Base-by-base conservation (phyloP, 2,113 vertebrate genomes). In the Copsychus sechellarum region DNA sequence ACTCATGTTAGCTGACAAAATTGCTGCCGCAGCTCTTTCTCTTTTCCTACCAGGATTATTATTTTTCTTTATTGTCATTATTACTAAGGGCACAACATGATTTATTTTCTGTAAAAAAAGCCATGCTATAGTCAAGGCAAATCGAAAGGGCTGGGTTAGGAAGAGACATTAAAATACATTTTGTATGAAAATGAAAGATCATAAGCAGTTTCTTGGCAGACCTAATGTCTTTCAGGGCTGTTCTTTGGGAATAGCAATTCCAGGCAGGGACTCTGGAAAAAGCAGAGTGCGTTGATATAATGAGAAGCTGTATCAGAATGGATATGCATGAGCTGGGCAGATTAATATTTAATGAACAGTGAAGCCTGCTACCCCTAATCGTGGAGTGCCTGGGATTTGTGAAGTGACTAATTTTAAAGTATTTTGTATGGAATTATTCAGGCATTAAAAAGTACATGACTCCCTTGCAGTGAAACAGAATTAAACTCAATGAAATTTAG, bases 261-360 rank as follows among this genome's bases (percentile, higher is more conserved):
- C 86, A 94, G 64, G 76, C 92, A 90, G 69, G 67, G 86, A 78
- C 38, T 81, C n/a, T 83, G 81, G 88, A 64, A 88, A 81, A 90
- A 90, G 65, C 11, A 54, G 34, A 86, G 34, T 73, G 66, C 0
- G 0, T n/a, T 84, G 82, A 58, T 67, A 36, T 83, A 97, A 94
- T 62, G 77, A 96, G 76, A 88, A 40, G 48, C 36, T 66, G 40
- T 71, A 70, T 81, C 47, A 77, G 71, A 60, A 81, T 93, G 88
- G 95, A 77, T 94, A 84, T 92, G 83, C 73, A 81, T 57, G 81
- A 97, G 61, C 38, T 1, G 4, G 48, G 51, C 51, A 79, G 86
- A 94, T 97, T 88, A 97, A 96, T 94, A 88, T 92, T 97, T 96
- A 92, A 96, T 84, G 77, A 94, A 60, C 25, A 92, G 31, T 51